Conservation (phyloP, 2,797 vertebrate genomes). For the Manis pentadactyla region DNA sequence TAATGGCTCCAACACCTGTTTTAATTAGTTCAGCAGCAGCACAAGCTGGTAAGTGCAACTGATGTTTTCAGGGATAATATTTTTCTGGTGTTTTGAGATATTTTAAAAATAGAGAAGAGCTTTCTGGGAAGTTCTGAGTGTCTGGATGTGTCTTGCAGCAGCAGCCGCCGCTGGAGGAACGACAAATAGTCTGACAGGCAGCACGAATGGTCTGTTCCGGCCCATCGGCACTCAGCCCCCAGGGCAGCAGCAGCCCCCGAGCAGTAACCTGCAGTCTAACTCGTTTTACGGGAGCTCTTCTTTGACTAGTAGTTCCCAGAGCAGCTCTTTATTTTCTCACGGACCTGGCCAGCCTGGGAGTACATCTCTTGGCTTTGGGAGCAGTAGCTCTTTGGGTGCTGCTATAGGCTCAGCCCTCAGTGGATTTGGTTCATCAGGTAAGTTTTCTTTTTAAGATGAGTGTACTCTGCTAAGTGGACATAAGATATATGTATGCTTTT, state of each 20-base stretch:
- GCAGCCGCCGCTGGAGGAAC: constrained; percentile 95
- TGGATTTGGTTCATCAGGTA: constrained; percentile 97
- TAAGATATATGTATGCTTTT: constrained; percentile 50
- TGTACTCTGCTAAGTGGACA: constrained; percentile 36
- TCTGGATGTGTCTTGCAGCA: constrained; percentile 87
- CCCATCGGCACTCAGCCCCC: constrained; percentile 94
- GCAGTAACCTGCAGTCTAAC: constrained; percentile 94
- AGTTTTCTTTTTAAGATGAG: constrained; percentile 80
- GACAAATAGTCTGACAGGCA: constrained; percentile 94
- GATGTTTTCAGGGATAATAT: not conserved
- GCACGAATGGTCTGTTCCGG: constrained; percentile 95
- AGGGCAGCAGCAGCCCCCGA: constrained; percentile 91
- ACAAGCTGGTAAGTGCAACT: constrained; percentile 92
- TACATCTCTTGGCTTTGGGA: constrained; percentile 96
- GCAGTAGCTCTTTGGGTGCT: constrained; percentile 94
- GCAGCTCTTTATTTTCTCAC: constrained; percentile 98
- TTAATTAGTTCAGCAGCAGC: constrained; percentile 97
- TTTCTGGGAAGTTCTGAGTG: constrained; percentile 24
- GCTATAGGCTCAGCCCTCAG: constrained; percentile 97
- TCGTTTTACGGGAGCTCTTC: constrained; percentile 97
- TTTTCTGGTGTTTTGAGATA: constrained; percentile 43
- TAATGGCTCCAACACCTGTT: constrained; percentile 96
- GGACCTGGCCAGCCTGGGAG: constrained; percentile 93
- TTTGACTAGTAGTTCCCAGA: constrained; percentile 95
- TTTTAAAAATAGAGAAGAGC: not conserved